Conservation (phyloP, 2,888 invertebrate genomes). For the Drosophila sordidula region DNA sequence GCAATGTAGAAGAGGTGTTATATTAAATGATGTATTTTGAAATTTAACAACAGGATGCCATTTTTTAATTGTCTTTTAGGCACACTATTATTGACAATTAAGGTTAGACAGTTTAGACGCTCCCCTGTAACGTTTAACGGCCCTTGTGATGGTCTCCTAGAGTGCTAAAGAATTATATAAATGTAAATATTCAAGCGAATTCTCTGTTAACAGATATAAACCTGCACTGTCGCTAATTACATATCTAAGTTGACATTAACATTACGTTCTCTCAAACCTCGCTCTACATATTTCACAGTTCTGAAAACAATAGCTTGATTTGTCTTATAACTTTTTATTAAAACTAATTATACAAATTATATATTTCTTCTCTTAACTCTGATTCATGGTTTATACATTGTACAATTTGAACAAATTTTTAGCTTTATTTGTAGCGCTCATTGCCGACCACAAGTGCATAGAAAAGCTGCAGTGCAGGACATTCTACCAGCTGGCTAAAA, state of each 20-base stretch:
- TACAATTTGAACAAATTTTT: constrained; percentile 62
- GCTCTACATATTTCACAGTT: too few species aligned
- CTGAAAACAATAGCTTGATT: not conserved
- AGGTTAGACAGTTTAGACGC: not conserved
- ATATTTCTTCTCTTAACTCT: constrained; percentile 34
- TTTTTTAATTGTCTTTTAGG: too few species aligned
- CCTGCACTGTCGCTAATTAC: too few species aligned
- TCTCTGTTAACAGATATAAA: too few species aligned
- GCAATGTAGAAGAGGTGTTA: too few species aligned
- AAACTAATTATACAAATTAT: constrained; percentile 62
- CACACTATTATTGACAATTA: too few species aligned
- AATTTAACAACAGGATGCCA: too few species aligned
- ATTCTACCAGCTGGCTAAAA: constrained; percentile 18
- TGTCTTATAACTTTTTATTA: constrained; percentile 62
- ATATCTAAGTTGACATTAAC: too few species aligned
- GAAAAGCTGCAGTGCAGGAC: constrained; percentile 7
- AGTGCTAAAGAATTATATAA: too few species aligned
- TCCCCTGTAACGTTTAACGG: not conserved
- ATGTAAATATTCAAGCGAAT: too few species aligned
- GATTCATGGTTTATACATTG: constrained; percentile 56
- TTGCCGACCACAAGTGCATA: constrained; percentile 14
- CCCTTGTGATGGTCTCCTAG: not conserved
- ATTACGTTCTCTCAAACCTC: too few species aligned
- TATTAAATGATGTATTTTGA: too few species aligned
- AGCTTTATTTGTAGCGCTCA: constrained; percentile 28